Evolutionary conservation across 2,888 invertebrate species (phyloP).

Genomic region (Seira musarum): DNA sequence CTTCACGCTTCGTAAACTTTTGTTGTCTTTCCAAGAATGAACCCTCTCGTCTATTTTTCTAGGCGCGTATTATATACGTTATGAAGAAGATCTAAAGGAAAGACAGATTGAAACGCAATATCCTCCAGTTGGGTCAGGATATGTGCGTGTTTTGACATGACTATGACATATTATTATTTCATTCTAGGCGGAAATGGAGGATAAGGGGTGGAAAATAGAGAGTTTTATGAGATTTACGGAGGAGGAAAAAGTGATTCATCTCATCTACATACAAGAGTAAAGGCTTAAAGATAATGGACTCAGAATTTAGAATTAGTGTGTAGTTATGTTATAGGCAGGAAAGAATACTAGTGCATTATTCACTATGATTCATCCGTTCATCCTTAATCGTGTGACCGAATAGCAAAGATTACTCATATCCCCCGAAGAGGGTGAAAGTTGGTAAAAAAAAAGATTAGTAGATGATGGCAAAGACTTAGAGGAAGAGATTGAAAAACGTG

Average conservation of each 20-base stretch:
- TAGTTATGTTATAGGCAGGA: not conserved
- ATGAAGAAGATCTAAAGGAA: not conserved
- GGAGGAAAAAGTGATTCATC: constrained; percentile 11
- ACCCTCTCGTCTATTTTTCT: not conserved
- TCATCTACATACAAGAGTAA: constrained; percentile 31
- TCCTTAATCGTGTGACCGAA: too few species aligned
- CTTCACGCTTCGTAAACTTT: constrained; percentile 23
- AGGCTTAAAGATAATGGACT: constrained; percentile 11
- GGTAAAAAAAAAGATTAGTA: too few species aligned
- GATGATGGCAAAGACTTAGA: too few species aligned
- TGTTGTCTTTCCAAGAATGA: constrained; percentile 1
- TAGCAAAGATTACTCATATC: too few species aligned
- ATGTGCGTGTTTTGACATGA: constrained; percentile 7
- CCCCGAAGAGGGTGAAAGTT: not conserved
- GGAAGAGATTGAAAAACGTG: too few species aligned
- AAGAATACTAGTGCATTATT: not conserved
- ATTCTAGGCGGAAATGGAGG: not conserved
- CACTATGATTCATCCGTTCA: too few species aligned
- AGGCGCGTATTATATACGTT: not conserved
- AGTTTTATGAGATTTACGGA: constrained; percentile 5
- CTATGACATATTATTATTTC: constrained; percentile 9
- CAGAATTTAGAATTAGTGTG: constrained; percentile 16
- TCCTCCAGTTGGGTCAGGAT: not conserved
- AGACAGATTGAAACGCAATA: not conserved
- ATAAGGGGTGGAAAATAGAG: constrained; percentile 1